A percentile compares a stretch with the other conserved stretches of the same genome.
Conservation (phyloP, 2,888 invertebrate species). For the Nasonovia ribisnigri region DNA sequence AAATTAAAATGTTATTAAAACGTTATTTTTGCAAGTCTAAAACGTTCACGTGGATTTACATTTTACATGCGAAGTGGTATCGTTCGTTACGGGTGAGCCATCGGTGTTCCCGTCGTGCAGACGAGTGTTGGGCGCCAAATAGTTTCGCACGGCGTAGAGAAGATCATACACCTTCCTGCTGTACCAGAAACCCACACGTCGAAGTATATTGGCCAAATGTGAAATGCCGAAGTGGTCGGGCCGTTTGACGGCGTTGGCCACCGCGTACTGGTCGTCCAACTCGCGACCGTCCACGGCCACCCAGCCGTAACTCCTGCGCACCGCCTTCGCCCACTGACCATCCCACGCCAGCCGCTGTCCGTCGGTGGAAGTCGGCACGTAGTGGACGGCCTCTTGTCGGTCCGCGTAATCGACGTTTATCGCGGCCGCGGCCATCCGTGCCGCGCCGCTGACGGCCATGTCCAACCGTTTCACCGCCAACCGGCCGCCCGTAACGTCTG, state of each 20-base stretch:
- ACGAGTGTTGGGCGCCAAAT: neutral
- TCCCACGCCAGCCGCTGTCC: neutral
- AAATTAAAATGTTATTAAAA: no score
- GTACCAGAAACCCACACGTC: neutral
- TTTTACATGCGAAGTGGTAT: neutral
- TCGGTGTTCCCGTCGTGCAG: neutral
- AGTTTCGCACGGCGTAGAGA: neutral
- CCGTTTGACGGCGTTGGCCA: neutral
- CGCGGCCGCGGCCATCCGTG: neutral
- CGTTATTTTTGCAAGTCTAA: neutral
- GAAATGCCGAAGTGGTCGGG: neutral
- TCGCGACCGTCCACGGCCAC: neutral
- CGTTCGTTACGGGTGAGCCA: neutral
- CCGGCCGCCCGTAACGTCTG: neutral
- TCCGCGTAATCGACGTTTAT: neutral
- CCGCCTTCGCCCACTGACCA: conserved; percentile 19
- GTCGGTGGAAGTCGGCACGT: neutral
- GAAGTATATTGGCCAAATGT: neutral
- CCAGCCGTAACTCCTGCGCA: conserved; percentile 45
- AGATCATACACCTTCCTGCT: neutral
- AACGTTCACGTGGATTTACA: neutral
- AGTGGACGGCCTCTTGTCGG: neutral
- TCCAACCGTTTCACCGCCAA: neutral
- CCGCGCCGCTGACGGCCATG: conserved; percentile 31
- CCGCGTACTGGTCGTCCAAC: neutral